Evolutionary conservation across 2,113 vertebrate species (phyloP), one percentile per base, ranked within the genome.

Genomic region (Gavia stellata): DNA sequence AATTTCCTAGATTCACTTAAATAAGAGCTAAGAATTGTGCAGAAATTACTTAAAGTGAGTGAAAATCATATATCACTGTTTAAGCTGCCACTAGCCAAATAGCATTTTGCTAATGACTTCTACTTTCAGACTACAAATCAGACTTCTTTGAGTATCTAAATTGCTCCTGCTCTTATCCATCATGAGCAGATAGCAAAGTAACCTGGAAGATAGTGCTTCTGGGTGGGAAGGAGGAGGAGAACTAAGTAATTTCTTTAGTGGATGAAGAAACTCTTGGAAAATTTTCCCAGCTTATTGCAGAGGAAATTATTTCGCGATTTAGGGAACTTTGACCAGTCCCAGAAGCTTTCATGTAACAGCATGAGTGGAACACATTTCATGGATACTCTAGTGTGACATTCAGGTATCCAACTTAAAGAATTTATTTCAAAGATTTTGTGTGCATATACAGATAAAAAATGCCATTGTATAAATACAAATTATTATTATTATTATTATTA

Each of bases 41-140:
- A 89, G 78, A 97, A 97, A 95, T 95, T 13, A 78, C 68, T 94
- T 93, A 47, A 95, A 94, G 95, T 95, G 72, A 91, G 47, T 77
- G 61, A 92, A 81, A 94, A 92, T 95, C 74, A 88, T 96, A 42
- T 66, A 85, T 92, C 95, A 93, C 73, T 86, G 78, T 96, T 96
- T 91, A 92, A 92, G 63, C 84, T 93, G 67, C 92, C 74, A 82
- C 56, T 89, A 75, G 36, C 52, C 72, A 97, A 95, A 94, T 34
- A 90, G 9, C 62, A 65, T 93, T 93, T 96, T 96, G 86, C 18
- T 96, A 58, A 94, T 91, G 84, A 94, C 52, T 89, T 96, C 86
- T 70, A 31, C 86, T 94, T 96, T 93, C 94, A 92, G 87, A 83
- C 19, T 73, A 55, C 61, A 95, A 88, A 94, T 91, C 89, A 96